Conservation (phyloP, 2,888 invertebrate species). For the Thumatha senex region DNA sequence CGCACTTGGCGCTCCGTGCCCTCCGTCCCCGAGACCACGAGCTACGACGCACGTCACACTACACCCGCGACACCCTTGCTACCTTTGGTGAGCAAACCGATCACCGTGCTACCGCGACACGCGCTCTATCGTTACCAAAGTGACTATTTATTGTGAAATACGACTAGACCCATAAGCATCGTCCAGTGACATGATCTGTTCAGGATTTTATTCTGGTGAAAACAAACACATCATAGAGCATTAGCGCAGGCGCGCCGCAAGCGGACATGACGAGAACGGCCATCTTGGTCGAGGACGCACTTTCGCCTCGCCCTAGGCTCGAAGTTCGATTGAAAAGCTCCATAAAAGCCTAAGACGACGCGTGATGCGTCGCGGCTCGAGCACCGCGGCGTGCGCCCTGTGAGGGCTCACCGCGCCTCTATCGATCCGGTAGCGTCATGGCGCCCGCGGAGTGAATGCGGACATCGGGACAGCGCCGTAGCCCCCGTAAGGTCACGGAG, state of each 20-base stretch:
- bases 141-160: slow-evolving; percentile 52
- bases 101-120: slow-evolving; percentile 51
- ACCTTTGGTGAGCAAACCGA: slow-evolving; percentile 40
- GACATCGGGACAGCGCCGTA: slow-evolving; percentile 73
- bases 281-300: slow-evolving; percentile 79
- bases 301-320: slow-evolving; percentile 80
- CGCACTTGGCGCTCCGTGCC: slow-evolving; percentile 47
- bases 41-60: slow-evolving; percentile 58
- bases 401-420: slow-evolving; percentile 77
- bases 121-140: slow-evolving; percentile 46
- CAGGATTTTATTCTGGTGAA: slow-evolving; percentile 59
- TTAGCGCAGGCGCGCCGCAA: slow-evolving; percentile 76
- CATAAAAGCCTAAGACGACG: slow-evolving; percentile 44
- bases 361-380: slow-evolving; percentile 64
- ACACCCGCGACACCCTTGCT: slow-evolving; percentile 48
- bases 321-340: slow-evolving; percentile 60
- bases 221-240: slow-evolving; percentile 75
- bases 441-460: slow-evolving; percentile 80
- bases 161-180: slow-evolving; percentile 31
- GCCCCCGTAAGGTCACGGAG: slow-evolving; percentile 63
- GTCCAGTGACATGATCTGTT: slow-evolving; percentile 45
- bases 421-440: slow-evolving; percentile 78
- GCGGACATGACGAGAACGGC: slow-evolving; percentile 78
- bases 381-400: slow-evolving; percentile 64
- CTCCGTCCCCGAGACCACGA: slow-evolving; percentile 51